Percentiles rank a stretch among this genome's conserved stretches.
phyloP scores from a whole-genome alignment of 2,113 vertebrate genomes.

The Pachycephala philippinensis region DNA sequence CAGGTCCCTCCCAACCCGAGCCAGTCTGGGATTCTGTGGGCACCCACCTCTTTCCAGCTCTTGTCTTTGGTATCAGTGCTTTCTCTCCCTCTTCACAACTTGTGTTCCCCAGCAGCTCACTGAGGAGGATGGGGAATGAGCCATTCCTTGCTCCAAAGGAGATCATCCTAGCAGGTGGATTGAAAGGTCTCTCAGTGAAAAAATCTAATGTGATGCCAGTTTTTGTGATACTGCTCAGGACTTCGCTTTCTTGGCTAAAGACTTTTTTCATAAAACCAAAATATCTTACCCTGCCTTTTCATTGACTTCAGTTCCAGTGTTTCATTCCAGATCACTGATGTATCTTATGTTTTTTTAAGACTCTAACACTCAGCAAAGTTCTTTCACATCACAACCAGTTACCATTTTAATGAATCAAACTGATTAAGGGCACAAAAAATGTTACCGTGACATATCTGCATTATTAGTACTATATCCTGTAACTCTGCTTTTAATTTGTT shows the following conservation, averaged over 20 bases:
- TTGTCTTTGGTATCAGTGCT: background rate
- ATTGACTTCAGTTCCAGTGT: background rate
- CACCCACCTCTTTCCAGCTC: background rate
- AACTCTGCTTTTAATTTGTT: constrained; percentile 14
- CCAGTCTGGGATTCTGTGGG: background rate
- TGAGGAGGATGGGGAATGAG: background rate
- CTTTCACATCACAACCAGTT: background rate
- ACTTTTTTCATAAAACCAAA: background rate
- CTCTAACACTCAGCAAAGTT: background rate
- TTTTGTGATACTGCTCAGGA: background rate
- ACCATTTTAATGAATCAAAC: background rate
- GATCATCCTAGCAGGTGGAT: background rate
- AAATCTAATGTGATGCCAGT: background rate
- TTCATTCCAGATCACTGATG: background rate
- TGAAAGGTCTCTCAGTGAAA: background rate
- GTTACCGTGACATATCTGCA: background rate
- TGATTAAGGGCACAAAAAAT: background rate
- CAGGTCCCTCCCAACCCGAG: background rate
- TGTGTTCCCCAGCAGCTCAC: background rate
- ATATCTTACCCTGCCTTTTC: background rate
- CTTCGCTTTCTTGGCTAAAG: background rate
- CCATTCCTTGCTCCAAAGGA: background rate
- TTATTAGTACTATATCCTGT: background rate
- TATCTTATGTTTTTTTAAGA: background rate
- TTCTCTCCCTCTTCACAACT: background rate